A percentile compares a stretch with the other conserved stretches of the same genome.
These are phyloP conservation scores for Antennarius maculatus DNA, from an alignment of 2,797 vertebrate species.

Conservation along the genomic window DNA sequence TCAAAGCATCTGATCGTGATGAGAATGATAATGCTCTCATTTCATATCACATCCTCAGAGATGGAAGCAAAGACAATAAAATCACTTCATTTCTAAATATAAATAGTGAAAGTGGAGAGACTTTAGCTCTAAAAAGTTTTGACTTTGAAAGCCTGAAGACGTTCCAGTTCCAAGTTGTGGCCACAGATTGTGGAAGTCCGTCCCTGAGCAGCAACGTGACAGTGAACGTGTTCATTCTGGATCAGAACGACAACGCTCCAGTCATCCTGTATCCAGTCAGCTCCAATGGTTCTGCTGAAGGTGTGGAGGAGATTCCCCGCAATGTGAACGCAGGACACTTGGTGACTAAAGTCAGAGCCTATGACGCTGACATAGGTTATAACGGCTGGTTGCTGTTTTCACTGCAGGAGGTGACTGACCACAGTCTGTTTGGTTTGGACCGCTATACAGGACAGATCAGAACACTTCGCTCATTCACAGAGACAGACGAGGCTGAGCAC, in stretches of 20 bases:
- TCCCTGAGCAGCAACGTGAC: conserved; percentile 62
- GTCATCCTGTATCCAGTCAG: conserved; percentile 29
- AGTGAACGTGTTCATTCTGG: conserved; percentile 41
- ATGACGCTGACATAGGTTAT: conserved; percentile 49
- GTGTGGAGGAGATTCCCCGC: conserved; percentile 46
- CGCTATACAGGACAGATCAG: conserved; percentile 10
- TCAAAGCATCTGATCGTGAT: conserved; percentile 25
- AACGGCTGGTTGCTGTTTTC: conserved; percentile 15
- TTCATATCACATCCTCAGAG: conserved; percentile 39
- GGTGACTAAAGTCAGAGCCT: conserved; percentile 29
- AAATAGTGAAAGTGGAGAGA: background rate
- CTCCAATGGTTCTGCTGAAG: conserved; percentile 37
- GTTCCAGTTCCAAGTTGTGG: background rate
- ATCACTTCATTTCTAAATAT: background rate
- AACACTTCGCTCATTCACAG: conserved; percentile 8
- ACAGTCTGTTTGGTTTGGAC: conserved; percentile 13
- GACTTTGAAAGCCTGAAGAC: background rate
- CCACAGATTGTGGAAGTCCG: background rate
- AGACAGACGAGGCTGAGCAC: conserved; percentile 24
- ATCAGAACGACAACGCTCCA: conserved; percentile 69
- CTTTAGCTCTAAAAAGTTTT: background rate
- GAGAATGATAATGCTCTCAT: conserved; percentile 42
- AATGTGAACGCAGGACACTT: conserved; percentile 30
- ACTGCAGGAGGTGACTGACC: conserved; percentile 25
- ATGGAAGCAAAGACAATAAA: too few species aligned